Conservation (phyloP, 2,888 invertebrate species). For the Scaptomyza caliginosa region DNA sequence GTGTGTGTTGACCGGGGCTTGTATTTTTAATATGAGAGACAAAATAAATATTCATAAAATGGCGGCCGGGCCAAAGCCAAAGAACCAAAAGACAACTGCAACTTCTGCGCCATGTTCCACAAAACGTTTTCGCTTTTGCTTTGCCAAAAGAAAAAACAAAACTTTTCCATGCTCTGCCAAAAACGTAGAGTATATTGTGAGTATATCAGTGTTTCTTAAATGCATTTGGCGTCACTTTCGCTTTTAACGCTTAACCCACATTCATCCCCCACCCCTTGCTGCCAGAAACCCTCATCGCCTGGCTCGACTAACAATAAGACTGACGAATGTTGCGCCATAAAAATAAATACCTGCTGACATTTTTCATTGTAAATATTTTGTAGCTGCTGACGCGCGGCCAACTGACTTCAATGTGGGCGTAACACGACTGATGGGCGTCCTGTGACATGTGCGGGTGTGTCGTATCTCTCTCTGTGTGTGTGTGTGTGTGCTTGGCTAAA, state of each 20-base stretch:
- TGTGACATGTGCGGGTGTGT: slow-evolving; percentile 52
- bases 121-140: slow-evolving; percentile 7
- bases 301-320: slow-evolving; percentile 72
- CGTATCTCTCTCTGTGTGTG: slow-evolving; percentile 27
- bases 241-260: slow-evolving; percentile 12
- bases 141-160: too few species aligned
- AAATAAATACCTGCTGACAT: slow-evolving; percentile 81
- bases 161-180: neutral
- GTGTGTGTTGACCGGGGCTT: slow-evolving; percentile 42
- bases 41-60: slow-evolving; percentile 79
- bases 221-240: slow-evolving; percentile 4
- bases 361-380: slow-evolving; percentile 80
- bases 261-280: neutral
- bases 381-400: slow-evolving; percentile 72
- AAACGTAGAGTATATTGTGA: too few species aligned
- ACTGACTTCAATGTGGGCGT: slow-evolving; percentile 47
- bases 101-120: slow-evolving; percentile 10
- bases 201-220: neutral
- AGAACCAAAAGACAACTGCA: slow-evolving; percentile 10
- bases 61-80: slow-evolving; percentile 41
- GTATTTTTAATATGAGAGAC: slow-evolving; percentile 76
- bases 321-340: slow-evolving; percentile 78
- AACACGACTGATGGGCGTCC: slow-evolving; percentile 9
- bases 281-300: neutral
- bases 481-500: slow-evolving; percentile 43